A percentile compares a stretch with the other conserved stretches of the same genome.
phyloP scores from a whole-genome alignment of 2,888 invertebrate genomes.

The Rhodophaea formosa region DNA sequence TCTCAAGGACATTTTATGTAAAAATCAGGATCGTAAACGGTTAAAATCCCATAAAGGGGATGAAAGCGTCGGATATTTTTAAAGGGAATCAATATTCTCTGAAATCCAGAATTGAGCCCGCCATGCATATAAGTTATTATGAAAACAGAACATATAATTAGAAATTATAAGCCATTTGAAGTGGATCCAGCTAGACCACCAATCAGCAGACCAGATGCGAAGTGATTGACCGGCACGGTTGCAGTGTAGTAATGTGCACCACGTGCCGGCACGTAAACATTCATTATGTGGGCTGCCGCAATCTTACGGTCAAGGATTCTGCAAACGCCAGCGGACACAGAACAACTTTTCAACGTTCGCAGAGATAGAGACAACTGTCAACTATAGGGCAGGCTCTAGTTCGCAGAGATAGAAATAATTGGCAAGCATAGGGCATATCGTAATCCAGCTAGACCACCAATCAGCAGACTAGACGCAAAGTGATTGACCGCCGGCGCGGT shows the following conservation, averaged over 20 bases:
- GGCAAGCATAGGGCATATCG: too few relatives aligned
- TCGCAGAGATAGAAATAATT: too few relatives aligned
- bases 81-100: too few relatives aligned
- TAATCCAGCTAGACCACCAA: not conserved
- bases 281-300: conserved; percentile 1
- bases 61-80: too few relatives aligned
- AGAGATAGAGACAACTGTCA: too few relatives aligned
- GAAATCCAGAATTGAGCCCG: too few relatives aligned
- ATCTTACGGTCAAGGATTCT: conserved; percentile 10
- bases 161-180: not conserved
- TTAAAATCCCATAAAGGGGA: too few relatives aligned
- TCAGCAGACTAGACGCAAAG: conserved; percentile 7
- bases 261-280: conserved; percentile 2
- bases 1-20: too few relatives aligned
- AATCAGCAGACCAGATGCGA: conserved; percentile 6
- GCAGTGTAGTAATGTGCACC: not conserved
- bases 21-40: too few relatives aligned
- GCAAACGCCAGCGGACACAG: not conserved
- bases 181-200: not conserved
- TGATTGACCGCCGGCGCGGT: conserved; percentile 7
- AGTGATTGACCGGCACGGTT: conserved; percentile 12
- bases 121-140: too few relatives aligned
- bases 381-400: too few relatives aligned
- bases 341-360: too few relatives aligned
- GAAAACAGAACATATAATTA: not conserved